Percentiles rank a stretch among this genome's conserved stretches.
Evolutionary conservation across 2,888 invertebrate genomes (phyloP).

Genomic region (Antitype chi): DNA sequence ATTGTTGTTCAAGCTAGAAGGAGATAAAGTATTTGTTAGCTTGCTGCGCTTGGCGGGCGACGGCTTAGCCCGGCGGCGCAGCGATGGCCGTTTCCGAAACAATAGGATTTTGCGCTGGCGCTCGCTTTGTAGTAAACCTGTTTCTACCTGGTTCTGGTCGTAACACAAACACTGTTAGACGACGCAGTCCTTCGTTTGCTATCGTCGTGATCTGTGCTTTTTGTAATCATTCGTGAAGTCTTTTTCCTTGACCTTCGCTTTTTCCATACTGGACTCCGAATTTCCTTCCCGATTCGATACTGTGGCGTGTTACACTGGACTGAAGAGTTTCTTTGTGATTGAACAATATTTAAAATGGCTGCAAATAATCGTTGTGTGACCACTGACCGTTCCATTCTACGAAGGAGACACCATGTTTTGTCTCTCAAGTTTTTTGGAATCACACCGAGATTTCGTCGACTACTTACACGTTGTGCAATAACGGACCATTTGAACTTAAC

Average conservation of each 20-base stretch:
- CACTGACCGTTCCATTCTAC: constrained; percentile 6
- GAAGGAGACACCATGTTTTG: constrained; percentile 6
- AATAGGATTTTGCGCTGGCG: neutral
- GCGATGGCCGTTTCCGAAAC: neutral
- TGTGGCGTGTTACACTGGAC: constrained; percentile 3
- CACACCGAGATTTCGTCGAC: constrained; percentile 5
- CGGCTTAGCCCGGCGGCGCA: too few relatives aligned
- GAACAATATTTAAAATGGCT: constrained; percentile 5
- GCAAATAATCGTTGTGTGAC: neutral
- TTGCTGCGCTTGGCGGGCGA: too few relatives aligned
- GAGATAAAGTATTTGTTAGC: too few relatives aligned
- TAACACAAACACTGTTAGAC: neutral
- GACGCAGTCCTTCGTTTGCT: constrained; percentile 8
- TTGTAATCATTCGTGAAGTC: neutral
- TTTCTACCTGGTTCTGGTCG: neutral
- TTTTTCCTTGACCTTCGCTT: constrained; percentile 1
- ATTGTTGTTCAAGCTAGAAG: too few relatives aligned
- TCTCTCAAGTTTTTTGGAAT: constrained; percentile 1
- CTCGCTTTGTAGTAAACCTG: neutral
- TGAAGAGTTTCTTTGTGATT: neutral
- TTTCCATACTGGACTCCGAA: neutral
- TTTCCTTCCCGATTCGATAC: constrained; percentile 2
- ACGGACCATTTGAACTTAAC: too few relatives aligned
- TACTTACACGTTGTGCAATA: too few relatives aligned
- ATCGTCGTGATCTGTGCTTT: neutral